Percentiles rank a stretch among this genome's conserved stretches.
Conservation (phyloP, 2,888 invertebrate species). For the Eupelmus urozonus region DNA sequence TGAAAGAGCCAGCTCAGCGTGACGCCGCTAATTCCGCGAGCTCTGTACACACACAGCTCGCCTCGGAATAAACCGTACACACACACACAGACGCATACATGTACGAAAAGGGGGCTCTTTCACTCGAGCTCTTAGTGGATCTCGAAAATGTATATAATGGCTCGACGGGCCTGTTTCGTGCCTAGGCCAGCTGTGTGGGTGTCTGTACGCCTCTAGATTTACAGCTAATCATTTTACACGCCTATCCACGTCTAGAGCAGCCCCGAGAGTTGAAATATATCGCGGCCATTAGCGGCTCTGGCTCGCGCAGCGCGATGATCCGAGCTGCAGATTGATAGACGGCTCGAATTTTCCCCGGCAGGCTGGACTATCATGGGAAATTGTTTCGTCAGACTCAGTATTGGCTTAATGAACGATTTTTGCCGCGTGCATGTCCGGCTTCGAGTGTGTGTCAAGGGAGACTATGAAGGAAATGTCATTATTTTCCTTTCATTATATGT, state of each 20-base stretch:
- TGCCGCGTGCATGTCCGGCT: no score
- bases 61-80: background rate
- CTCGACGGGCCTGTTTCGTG: background rate
- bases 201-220: slow-evolving; percentile 70
- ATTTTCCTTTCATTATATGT: no score
- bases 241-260: slow-evolving; percentile 24
- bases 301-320: no score
- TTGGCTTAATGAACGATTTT: no score
- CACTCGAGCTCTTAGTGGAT: no score
- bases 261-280: no score
- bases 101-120: no score
- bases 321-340: no score
- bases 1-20: slow-evolving; percentile 68
- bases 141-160: background rate
- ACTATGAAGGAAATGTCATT: background rate
- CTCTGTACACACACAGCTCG: slow-evolving; percentile 41
- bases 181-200: background rate
- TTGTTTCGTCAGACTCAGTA: no score
- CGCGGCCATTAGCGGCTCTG: no score
- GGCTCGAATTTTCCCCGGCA: background rate
- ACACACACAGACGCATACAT: background rate
- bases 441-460: background rate
- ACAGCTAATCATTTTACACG: slow-evolving; percentile 77
- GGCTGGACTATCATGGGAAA: background rate
- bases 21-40: slow-evolving; percentile 63